Evolutionary conservation across 1,140 invertebrate species (phyloP).

Genomic region (Sminthurides bifidus): DNA sequence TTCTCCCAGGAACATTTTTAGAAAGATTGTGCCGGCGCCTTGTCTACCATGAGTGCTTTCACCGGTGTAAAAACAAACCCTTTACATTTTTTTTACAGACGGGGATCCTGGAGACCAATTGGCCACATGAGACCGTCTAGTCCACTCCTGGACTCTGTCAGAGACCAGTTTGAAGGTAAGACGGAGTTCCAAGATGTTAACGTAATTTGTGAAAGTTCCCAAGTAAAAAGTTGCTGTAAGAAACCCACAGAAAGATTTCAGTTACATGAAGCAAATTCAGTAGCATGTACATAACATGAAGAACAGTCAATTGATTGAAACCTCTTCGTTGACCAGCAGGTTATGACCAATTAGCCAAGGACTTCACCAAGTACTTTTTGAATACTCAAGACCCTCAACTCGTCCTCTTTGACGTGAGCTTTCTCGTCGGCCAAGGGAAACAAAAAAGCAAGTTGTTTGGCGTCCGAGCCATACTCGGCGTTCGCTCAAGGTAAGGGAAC

Average conservation of each 20-base stretch:
- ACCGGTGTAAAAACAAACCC: no score
- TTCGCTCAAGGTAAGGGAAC: slow-evolving; percentile 59
- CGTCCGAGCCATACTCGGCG: slow-evolving; percentile 78
- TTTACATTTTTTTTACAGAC: slow-evolving; percentile 39
- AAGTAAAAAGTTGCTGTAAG: no score
- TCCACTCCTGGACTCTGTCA: slow-evolving; percentile 77
- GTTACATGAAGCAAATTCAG: no score
- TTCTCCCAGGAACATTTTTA: no score
- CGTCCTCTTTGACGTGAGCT: slow-evolving; percentile 78
- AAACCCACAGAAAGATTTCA: no score
- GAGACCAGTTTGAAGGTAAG: slow-evolving; percentile 39
- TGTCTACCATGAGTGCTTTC: no score
- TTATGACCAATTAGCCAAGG: slow-evolving; percentile 83
- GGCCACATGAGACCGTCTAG: slow-evolving; percentile 81
- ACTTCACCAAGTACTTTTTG: slow-evolving; percentile 58
- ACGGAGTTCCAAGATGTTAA: no score
- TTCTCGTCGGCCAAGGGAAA: slow-evolving; percentile 78
- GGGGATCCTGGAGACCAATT: slow-evolving; percentile 85
- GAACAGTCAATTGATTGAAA: slow-evolving; percentile 22
- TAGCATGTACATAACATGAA: no score
- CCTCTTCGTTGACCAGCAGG: slow-evolving; percentile 60
- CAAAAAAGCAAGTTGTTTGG: slow-evolving; percentile 80
- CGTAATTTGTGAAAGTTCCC: no score
- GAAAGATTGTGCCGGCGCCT: no score
- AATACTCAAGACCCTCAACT: slow-evolving; percentile 37